Base-by-base conservation (phyloP, 2,888 invertebrate species). In the Galerucella pusilla region DNA sequence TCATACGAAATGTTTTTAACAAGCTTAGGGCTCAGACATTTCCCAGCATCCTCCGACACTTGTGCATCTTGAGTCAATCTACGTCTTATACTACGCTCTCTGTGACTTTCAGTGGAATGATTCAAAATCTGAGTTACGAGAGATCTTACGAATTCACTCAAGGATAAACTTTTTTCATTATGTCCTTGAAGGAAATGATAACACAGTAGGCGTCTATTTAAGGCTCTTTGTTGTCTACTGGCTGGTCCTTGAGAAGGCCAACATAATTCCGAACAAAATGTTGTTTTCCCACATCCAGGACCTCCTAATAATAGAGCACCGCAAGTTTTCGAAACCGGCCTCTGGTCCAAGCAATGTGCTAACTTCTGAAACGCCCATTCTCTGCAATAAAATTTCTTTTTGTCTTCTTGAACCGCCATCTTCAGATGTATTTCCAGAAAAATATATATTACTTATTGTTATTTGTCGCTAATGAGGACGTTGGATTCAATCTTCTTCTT, bases 341-440 rank as follows among this genome's bases (percentile, higher is more conserved):
- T 89, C 88, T 96, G 96, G 85, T 98, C 97, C 81, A 98, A 87
- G 81, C 97, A 97, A 83, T 97, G 94, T 1, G 94, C 94, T 52
- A 98, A 91, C 88, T 98, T 98, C 88, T 96, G 95, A 83, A 98
- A 96, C 7, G 96, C 96, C 98, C 98, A 98, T 88, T 98, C 98
- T 10, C 98, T 92, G 85, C 96, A 96, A 89, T 94, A 96, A 89
- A 97, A 96, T 74, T 92, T 90, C 80, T 94, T 92, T 85, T 92
- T 91, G 85, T 93, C 93, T 16, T 90, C 90, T 12, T 89, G 85
- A 67, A 81, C 80, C 42, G 85, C 82, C 86, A 86, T 87, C 61
- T 78, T 78, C 52, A 54, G 57, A 14, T 16, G 59, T 45, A 67
- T 49, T 61, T 68, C 73, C 63, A 68, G 20, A 73, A 77, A 77